Conservation (phyloP, 1,140 invertebrate genomes). For the Hypothenemus hampei region DNA sequence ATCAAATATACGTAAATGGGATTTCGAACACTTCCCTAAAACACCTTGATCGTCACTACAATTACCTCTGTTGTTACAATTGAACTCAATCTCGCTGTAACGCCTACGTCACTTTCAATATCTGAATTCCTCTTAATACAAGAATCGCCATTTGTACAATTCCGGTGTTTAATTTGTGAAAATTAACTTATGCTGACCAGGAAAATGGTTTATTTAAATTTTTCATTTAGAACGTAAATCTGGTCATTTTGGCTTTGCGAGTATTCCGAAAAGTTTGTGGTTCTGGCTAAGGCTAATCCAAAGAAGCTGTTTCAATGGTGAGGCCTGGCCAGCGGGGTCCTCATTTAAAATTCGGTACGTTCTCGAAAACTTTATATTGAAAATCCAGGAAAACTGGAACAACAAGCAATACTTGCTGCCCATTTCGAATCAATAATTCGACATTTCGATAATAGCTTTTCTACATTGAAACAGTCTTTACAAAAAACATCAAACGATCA, state of each 20-base stretch:
- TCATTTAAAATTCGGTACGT: background rate
- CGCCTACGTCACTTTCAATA: too few species aligned
- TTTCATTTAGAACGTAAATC: background rate
- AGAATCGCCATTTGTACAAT: too few species aligned
- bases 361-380: slow-evolving; percentile 10
- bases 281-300: too few species aligned
- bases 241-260: background rate
- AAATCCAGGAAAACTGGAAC: slow-evolving; percentile 8
- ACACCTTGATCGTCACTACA: too few species aligned
- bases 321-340: background rate
- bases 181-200: background rate
- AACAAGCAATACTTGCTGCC: background rate
- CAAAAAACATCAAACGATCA: background rate
- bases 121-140: too few species aligned
- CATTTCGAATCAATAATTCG: slow-evolving; percentile 5
- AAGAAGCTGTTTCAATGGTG: too few species aligned
- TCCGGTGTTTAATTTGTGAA: background rate
- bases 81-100: too few species aligned
- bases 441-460: background rate
- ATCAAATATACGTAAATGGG: too few species aligned
- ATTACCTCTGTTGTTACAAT: too few species aligned
- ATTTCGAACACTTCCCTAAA: too few species aligned
- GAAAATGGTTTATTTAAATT: background rate
- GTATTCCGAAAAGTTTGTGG: too few species aligned
- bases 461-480: background rate